Conservation (phyloP, 2,888 invertebrate species). For the Dryobota labecula region DNA sequence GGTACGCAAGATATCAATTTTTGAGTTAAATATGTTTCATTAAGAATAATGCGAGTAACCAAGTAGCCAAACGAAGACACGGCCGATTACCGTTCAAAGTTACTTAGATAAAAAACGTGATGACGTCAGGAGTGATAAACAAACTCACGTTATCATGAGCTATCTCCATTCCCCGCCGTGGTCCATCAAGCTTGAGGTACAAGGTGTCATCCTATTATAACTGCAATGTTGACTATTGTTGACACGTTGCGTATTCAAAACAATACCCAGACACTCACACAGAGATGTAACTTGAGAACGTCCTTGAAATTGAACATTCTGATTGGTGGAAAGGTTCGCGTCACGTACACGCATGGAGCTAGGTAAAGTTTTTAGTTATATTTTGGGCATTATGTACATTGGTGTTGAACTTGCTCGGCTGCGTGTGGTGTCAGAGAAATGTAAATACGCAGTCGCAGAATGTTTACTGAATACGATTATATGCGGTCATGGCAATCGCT, state of each 20-base stretch:
- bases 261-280: slow-evolving; percentile 54
- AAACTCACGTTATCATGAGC: slow-evolving; percentile 58
- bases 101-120: slow-evolving; percentile 31
- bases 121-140: slow-evolving; percentile 53
- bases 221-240: slow-evolving; percentile 60
- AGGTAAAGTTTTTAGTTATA: slow-evolving; percentile 46
- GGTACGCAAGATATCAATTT: slow-evolving; percentile 46
- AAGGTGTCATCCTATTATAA: slow-evolving; percentile 48
- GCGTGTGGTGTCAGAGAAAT: slow-evolving; percentile 57
- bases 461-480: slow-evolving; percentile 59
- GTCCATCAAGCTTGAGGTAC: slow-evolving; percentile 38
- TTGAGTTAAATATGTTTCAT: slow-evolving; percentile 40
- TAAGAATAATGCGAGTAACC: slow-evolving; percentile 54
- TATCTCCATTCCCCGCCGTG: slow-evolving; percentile 61
- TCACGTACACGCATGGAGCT: slow-evolving; percentile 27
- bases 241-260: slow-evolving; percentile 68
- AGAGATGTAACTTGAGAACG: slow-evolving; percentile 44
- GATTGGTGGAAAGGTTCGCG: slow-evolving; percentile 64
- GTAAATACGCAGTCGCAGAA: slow-evolving; percentile 43
- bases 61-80: slow-evolving; percentile 55
- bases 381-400: slow-evolving; percentile 44
- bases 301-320: slow-evolving; percentile 65
- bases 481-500: slow-evolving; percentile 64
- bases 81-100: slow-evolving; percentile 45
- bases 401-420: slow-evolving; percentile 38